phyloP scores from a whole-genome alignment of 2,113 vertebrate genomes.

The Narcine bancroftii region DNA sequence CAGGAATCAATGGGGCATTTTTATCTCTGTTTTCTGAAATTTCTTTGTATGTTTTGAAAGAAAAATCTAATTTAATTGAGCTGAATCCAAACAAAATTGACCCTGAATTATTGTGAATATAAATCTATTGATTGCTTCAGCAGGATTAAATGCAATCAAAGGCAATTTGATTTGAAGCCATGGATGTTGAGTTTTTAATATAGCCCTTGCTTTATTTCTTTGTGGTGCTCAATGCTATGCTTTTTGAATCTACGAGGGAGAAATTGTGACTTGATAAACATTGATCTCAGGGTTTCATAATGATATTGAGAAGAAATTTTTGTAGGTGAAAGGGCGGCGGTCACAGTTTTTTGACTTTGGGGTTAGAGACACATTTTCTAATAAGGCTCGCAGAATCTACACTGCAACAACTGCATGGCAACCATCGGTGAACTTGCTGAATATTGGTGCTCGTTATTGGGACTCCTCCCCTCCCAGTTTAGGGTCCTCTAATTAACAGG shows the following conservation, averaged over 20 bases:
- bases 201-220: not conserved
- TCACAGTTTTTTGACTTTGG: not conserved
- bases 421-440: too few species aligned
- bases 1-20: not conserved
- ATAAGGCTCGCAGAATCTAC: not conserved
- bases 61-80: constrained; percentile 18
- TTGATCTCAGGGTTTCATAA: not conserved
- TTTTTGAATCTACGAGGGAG: not conserved
- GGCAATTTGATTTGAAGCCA: constrained; percentile 29
- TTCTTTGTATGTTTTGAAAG: not conserved
- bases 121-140: constrained; percentile 4
- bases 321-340: not conserved
- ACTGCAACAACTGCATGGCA: not conserved
- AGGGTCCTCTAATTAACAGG: not conserved
- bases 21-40: not conserved
- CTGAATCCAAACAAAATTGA: not conserved
- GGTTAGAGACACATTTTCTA: not conserved
- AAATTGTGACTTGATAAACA: constrained; percentile 4
- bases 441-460: not conserved
- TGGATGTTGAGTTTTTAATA: constrained; percentile 22
- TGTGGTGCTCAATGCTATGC: not conserved
- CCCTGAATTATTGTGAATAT: not conserved
- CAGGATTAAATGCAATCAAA: constrained; percentile 13
- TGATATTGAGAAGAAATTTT: not conserved
- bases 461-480: not conserved